These are phyloP conservation scores for Carduelis carduelis DNA, from an alignment of 2,797 vertebrate species.

Conservation along the genomic window DNA sequence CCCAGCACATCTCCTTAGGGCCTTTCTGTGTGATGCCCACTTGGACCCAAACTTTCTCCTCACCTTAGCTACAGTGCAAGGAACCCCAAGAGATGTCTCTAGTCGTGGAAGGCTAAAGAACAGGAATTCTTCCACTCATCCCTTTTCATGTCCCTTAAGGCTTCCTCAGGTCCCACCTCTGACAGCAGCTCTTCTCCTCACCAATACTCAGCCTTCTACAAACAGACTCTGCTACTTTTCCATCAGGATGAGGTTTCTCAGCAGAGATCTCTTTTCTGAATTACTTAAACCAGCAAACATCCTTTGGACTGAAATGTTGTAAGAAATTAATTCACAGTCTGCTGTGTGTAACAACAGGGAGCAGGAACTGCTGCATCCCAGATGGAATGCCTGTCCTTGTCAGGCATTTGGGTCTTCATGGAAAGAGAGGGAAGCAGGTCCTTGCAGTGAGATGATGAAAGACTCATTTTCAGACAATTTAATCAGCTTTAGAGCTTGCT, in stretches of 20 bases:
- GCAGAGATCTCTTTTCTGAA: not conserved
- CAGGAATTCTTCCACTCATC: not conserved
- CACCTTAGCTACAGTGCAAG: not conserved
- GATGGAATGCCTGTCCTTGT: not conserved
- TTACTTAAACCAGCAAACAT: not conserved
- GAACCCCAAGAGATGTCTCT: not conserved
- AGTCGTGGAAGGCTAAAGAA: not conserved
- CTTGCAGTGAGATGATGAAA: not conserved
- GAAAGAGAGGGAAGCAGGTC: not conserved
- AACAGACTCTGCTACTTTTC: not conserved
- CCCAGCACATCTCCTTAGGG: not conserved
- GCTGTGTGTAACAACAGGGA: not conserved
- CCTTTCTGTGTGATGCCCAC: not conserved
- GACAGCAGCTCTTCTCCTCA: not conserved
- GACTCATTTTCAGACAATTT: not conserved
- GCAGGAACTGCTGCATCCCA: not conserved
- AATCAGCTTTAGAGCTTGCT: not conserved
- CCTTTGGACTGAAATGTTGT: rapidly evolving
- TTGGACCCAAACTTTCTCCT: not conserved
- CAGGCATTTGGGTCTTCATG: not conserved
- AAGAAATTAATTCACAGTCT: not conserved
- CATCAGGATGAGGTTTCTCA: not conserved
- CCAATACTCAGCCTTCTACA: not conserved
- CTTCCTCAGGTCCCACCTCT: not conserved
- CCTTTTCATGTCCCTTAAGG: not conserved